Evolutionary conservation across 2,113 vertebrate species (phyloP).

Genomic region (Forbesichthys papilliferus): DNA sequence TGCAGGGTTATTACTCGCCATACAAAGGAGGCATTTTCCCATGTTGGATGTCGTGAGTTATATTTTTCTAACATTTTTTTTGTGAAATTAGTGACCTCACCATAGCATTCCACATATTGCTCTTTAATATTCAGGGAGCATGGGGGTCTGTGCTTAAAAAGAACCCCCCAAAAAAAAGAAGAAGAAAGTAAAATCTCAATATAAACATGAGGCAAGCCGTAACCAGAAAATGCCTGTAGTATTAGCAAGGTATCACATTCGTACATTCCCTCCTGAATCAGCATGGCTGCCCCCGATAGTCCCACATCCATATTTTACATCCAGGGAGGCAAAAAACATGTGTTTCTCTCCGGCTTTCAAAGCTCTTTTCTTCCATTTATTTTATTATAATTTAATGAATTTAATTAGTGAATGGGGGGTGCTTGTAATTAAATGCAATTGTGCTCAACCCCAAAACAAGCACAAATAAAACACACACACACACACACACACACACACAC

Average conservation of each 20-base stretch:
- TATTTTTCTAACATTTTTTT: conserved; percentile 37
- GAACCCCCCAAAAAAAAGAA: not conserved
- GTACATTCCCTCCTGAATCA: conserved; percentile 57
- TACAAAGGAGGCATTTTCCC: conserved; percentile 56
- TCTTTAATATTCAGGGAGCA: conserved; percentile 66
- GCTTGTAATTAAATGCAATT: conserved; percentile 99
- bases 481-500: conserved; percentile 82
- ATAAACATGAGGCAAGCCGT: conserved; percentile 66
- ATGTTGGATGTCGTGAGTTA: conserved; percentile 53
- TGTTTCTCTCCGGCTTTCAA: conserved; percentile 94
- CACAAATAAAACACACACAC: conserved; percentile 67
- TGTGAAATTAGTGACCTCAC: conserved; percentile 62
- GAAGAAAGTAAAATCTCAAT: conserved; percentile 46
- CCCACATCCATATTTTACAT: conserved; percentile 92
- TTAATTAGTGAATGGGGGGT: conserved; percentile 85
- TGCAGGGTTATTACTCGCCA: conserved; percentile 48
- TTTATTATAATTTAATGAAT: conserved; percentile 99
- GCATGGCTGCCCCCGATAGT: conserved; percentile 76
- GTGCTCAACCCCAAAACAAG: conserved; percentile 78
- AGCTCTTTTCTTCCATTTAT: conserved; percentile 94
- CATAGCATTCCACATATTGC: conserved; percentile 22
- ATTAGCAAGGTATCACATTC: conserved; percentile 74
- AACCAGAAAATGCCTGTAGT: conserved; percentile 77
- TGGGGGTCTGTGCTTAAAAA: conserved; percentile 55
- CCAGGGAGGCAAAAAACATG: conserved; percentile 89